A percentile compares a stretch with the other conserved stretches of the same genome.
Evolutionary conservation across 2,113 vertebrate genomes (phyloP).

Genomic region (Bubo scandiacus): DNA sequence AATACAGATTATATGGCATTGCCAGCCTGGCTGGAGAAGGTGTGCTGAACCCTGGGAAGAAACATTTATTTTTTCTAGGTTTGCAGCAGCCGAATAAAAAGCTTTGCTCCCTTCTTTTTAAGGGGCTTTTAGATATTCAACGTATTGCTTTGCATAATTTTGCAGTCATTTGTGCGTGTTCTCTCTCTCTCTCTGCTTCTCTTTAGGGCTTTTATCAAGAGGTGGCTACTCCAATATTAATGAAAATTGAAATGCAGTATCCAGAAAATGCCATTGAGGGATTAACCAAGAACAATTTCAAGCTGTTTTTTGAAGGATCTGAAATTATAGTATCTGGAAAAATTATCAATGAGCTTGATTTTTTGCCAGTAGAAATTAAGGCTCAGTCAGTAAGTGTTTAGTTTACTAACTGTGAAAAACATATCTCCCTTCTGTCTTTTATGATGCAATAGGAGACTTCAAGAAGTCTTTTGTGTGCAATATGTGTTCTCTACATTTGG

Average conservation of each 20-base stretch:
- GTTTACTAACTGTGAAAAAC: neutral
- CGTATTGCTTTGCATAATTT: neutral
- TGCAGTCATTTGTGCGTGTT: neutral
- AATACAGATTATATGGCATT: neutral
- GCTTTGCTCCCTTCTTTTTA: neutral
- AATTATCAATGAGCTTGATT: slow-evolving; percentile 69
- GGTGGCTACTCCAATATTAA: slow-evolving; percentile 84
- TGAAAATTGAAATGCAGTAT: slow-evolving; percentile 81
- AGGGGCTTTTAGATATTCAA: neutral
- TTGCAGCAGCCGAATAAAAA: neutral
- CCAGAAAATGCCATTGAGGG: slow-evolving; percentile 74
- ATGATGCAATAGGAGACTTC: neutral
- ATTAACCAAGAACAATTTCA: slow-evolving; percentile 80
- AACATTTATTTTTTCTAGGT: neutral
- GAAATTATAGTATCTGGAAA: slow-evolving; percentile 89
- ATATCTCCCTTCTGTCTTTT: neutral
- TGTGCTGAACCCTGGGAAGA: neutral
- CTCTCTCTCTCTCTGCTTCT: neutral
- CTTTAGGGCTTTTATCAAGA: slow-evolving; percentile 88
- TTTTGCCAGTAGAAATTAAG: slow-evolving; percentile 78
- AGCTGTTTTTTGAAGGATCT: slow-evolving; percentile 83
- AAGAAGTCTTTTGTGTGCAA: neutral
- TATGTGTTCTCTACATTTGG: neutral
- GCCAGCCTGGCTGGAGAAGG: neutral
- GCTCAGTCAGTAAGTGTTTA: slow-evolving; percentile 79